These are phyloP conservation scores for Coptotermes formosanus DNA, from an alignment of 1,140 invertebrate genomes.

Conservation along the genomic window DNA sequence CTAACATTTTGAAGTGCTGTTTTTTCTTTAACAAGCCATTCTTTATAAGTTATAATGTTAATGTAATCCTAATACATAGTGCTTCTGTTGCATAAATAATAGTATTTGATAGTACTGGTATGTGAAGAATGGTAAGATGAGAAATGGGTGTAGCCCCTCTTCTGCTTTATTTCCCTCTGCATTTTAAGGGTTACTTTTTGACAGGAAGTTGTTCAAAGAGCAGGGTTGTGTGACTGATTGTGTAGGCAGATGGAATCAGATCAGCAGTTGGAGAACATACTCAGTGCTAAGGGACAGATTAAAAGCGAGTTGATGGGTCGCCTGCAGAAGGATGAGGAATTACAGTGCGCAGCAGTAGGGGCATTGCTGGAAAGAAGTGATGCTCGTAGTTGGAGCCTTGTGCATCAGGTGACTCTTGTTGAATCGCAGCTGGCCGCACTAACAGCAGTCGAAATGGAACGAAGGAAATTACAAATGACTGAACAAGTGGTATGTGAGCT, in stretches of 20 bases:
- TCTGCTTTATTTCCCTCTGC: too few species aligned
- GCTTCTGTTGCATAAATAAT: too few species aligned
- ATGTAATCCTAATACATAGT: too few species aligned
- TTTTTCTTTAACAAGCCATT: too few species aligned
- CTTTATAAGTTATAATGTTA: too few species aligned
- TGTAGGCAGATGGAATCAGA: conserved; percentile 40
- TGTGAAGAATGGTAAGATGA: not conserved
- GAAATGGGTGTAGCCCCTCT: too few species aligned
- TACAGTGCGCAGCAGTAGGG: conserved; percentile 72
- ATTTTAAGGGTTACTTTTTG: not conserved
- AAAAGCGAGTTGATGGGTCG: conserved; percentile 57
- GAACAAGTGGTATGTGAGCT: conserved; percentile 60
- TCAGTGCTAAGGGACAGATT: conserved; percentile 53
- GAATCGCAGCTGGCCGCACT: conserved; percentile 71
- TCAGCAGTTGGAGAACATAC: conserved; percentile 49
- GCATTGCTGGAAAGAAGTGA: conserved; percentile 71
- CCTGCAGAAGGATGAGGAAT: conserved; percentile 62
- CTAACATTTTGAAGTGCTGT: too few species aligned
- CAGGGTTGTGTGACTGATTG: not conserved
- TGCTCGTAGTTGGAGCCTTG: conserved; percentile 69
- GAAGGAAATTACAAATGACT: conserved; percentile 63
- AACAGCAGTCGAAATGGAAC: conserved; percentile 72
- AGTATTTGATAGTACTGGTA: too few species aligned
- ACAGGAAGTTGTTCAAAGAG: conserved; percentile 20
- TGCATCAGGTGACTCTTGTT: conserved; percentile 74